phyloP scores from a whole-genome alignment of 1,140 invertebrate species.

The Wasmannia auropunctata region DNA sequence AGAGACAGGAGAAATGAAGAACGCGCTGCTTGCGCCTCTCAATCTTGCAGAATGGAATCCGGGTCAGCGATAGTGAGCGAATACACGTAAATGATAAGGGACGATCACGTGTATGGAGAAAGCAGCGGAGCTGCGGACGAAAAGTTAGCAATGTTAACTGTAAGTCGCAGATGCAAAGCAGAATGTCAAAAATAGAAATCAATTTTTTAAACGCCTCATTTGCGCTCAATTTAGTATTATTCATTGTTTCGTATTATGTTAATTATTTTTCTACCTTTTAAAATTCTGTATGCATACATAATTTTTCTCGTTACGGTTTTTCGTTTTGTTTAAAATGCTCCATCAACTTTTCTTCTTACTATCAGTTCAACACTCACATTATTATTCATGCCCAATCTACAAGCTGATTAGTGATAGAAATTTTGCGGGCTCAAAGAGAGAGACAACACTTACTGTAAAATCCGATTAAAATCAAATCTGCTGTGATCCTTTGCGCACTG shows the following conservation, averaged over 20 bases:
- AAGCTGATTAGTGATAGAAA: neutral
- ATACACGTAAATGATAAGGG: constrained; percentile 9
- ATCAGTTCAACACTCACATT: neutral
- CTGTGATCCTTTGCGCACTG: neutral
- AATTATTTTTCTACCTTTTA: neutral
- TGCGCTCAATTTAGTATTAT: neutral
- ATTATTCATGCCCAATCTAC: neutral
- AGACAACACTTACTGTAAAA: neutral
- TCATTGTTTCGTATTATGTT: neutral
- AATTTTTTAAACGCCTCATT: neutral
- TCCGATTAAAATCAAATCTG: neutral
- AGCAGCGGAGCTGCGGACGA: neutral
- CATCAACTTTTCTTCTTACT: neutral
- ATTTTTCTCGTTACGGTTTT: neutral
- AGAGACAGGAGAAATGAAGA: neutral
- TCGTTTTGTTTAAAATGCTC: neutral
- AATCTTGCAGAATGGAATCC: neutral
- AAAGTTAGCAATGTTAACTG: neutral
- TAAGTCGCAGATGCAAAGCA: neutral
- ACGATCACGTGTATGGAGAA: neutral
- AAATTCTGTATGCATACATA: neutral
- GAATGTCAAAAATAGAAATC: neutral
- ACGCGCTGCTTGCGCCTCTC: neutral
- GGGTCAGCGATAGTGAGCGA: neutral
- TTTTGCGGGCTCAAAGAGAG: neutral